Percentiles rank a stretch among this genome's conserved stretches.
Evolutionary conservation across 2,888 invertebrate species (phyloP).

Genomic region (Kuschelorhynchus macadamiae): DNA sequence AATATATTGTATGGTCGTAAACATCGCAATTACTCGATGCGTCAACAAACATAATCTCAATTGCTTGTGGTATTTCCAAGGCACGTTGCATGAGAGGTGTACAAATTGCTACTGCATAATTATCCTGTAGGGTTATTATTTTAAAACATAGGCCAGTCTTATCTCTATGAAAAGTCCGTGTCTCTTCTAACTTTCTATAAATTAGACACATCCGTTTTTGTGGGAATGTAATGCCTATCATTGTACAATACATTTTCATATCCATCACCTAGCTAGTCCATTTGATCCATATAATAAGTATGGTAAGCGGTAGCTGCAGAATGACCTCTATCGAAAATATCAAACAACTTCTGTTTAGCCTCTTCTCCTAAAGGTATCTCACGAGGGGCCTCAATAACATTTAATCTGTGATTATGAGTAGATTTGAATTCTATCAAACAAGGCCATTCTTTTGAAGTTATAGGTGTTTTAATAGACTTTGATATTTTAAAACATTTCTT

Average conservation of each 20-base stretch:
- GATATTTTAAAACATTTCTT: not conserved
- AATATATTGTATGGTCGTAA: slow-evolving; percentile 33
- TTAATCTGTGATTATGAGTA: not conserved
- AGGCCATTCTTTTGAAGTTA: not conserved
- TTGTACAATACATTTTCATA: too few relatives aligned
- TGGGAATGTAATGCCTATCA: too few relatives aligned
- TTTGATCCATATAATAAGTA: too few relatives aligned
- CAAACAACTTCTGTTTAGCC: not conserved
- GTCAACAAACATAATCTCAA: too few relatives aligned
- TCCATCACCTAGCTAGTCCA: too few relatives aligned
- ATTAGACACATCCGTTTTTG: too few relatives aligned
- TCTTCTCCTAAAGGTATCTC: not conserved
- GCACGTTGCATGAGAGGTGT: too few relatives aligned
- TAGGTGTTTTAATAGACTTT: not conserved
- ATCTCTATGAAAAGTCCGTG: too few relatives aligned
- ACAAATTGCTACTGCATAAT: not conserved
- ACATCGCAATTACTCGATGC: slow-evolving; percentile 31
- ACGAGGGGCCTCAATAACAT: not conserved
- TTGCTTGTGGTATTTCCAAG: not conserved
- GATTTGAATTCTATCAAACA: not conserved
- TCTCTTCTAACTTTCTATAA: too few relatives aligned
- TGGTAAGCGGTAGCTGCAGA: not conserved
- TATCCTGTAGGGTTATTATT: too few relatives aligned
- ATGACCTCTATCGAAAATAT: not conserved
- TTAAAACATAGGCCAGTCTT: too few relatives aligned